Evolutionary conservation across 2,888 invertebrate species (phyloP).

Genomic region (Catocala sponsa): DNA sequence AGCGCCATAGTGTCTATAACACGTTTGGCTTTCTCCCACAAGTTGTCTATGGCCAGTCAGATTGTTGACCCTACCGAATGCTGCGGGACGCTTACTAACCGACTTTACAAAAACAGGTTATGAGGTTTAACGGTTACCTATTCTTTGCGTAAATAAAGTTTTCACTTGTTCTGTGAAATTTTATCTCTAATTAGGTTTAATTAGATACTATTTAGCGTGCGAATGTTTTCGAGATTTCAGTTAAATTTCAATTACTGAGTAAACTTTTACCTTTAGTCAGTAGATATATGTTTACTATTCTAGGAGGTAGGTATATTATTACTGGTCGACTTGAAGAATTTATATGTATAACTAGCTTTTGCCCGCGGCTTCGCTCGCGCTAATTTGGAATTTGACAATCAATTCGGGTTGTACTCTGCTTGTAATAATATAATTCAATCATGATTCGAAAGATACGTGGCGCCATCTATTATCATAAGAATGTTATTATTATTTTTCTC

Average conservation of each 20-base stretch:
- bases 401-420: too few species aligned
- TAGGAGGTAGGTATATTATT: too few species aligned
- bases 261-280: too few species aligned
- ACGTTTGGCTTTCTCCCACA: slow-evolving; percentile 26
- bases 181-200: slow-evolving; percentile 14
- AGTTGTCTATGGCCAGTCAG: slow-evolving; percentile 18
- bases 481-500: too few species aligned
- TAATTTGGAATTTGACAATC: too few species aligned
- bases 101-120: slow-evolving; percentile 29
- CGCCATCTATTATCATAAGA: too few species aligned
- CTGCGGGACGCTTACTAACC: slow-evolving; percentile 49
- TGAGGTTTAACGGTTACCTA: slow-evolving; percentile 18
- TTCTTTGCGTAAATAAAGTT: slow-evolving; percentile 6
- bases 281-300: too few species aligned
- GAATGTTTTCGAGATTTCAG: not conserved
- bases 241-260: not conserved
- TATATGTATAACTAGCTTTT: too few species aligned
- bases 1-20: slow-evolving; percentile 19
- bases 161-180: slow-evolving; percentile 4
- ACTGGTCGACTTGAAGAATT: too few species aligned
- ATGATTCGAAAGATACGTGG: too few species aligned
- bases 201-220: slow-evolving; percentile 12
- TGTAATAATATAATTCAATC: too few species aligned
- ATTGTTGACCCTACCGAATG: slow-evolving; percentile 57
- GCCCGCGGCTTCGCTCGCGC: too few species aligned